Evolutionary conservation across 2,888 invertebrate species (phyloP).

Genomic region (Laothoe populi): DNA sequence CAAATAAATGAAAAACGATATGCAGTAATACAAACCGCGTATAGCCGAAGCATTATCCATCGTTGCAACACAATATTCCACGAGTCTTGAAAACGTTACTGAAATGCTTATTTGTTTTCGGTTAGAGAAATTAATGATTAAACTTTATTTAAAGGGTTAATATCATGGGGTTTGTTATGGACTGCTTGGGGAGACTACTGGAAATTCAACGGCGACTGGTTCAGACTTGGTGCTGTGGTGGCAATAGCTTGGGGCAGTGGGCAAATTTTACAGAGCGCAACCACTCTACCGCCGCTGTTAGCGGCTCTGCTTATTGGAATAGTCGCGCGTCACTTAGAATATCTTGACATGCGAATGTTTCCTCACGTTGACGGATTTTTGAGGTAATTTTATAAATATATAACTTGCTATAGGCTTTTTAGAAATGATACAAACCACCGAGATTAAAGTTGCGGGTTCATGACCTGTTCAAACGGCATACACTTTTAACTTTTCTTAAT

Average conservation of each 20-base stretch:
- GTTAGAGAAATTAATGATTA: too few relatives aligned
- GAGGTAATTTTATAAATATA: conserved; percentile 51
- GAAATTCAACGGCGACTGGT: conserved; percentile 68
- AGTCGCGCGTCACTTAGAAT: conserved; percentile 63
- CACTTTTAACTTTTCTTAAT: too few relatives aligned
- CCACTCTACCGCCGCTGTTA: conserved; percentile 66
- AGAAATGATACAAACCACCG: too few relatives aligned
- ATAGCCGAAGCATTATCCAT: background rate
- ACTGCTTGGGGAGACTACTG: conserved; percentile 63
- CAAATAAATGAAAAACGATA: conserved; percentile 2
- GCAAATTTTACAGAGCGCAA: conserved; percentile 55
- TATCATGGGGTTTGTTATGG: conserved; percentile 69
- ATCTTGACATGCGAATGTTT: conserved; percentile 69
- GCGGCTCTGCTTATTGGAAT: conserved; percentile 72
- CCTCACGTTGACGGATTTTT: conserved; percentile 66
- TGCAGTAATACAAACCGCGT: background rate
- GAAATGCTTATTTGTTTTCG: too few relatives aligned
- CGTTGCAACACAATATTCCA: background rate
- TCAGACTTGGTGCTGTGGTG: conserved; percentile 57
- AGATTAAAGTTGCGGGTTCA: too few relatives aligned
- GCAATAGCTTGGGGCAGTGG: conserved; percentile 67
- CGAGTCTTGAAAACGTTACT: background rate
- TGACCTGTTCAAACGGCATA: too few relatives aligned
- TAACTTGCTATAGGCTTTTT: too few relatives aligned
- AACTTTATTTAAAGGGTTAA: conserved; percentile 48